Evolutionary conservation across 2,113 vertebrate genomes (phyloP), one percentile per base, ranked within the genome.

Genomic region (Chionomys nivalis): DNA sequence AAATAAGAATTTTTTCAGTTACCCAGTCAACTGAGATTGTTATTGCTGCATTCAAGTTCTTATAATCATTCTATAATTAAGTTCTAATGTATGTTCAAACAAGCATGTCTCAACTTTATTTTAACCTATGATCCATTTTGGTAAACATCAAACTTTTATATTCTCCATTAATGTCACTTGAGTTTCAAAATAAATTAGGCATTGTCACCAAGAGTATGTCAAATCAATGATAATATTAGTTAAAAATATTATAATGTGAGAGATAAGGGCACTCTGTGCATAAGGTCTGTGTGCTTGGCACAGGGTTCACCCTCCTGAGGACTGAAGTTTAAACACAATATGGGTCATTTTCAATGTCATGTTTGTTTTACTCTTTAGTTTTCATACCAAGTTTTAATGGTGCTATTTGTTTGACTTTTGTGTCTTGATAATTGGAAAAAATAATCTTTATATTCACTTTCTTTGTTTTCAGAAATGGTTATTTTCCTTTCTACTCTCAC

Each of bases 141-240:
- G 94, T 97, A 98, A 97, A 97, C 87, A 97, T 97, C 77, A 95
- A 95, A 97, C 42, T 95, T 87, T 94, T 93, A 91, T 89, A 90
- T 92, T 95, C 82, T 94, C 97, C 97, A 98, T 97, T 98, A 98
- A 98, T 94, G 97, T 97, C 97, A 98, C 90, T 96, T 97, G 90
- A 94, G 47, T 97, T 96, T 97, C 96, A 98, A 97, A 97, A 92
- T 98, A 98, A 98, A 98, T 98, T 98, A 98, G 96, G 24, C 88
- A 98, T 97, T 97, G 97, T 98, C 97, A 98, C 82, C 91, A 96
- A 97, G 89, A 97, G 73, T 89, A 94, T 95, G 97, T 98, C 97
- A 98, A 97, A 95, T 96, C 96, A 96, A 89, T 97, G 97, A 87
- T 94, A 97, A 98, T 94, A 98, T 97, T 97, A 96, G 97, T 92